phyloP scores from a whole-genome alignment of 2,888 invertebrate genomes.

The Lithophane semibrunnea region DNA sequence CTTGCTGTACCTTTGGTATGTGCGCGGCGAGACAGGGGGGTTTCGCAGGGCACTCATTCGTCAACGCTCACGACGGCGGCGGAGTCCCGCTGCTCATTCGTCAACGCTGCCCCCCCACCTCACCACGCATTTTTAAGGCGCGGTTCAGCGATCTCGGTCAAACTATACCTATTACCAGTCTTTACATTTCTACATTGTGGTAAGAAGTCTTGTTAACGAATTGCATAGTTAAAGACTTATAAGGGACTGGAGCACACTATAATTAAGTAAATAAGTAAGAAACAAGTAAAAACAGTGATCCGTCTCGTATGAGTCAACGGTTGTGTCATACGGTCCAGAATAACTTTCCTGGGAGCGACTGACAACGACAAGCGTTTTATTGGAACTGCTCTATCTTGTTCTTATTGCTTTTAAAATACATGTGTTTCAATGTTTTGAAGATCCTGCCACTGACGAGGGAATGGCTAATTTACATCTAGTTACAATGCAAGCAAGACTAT shows the following conservation, averaged over 20 bases:
- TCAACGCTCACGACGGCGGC: too few species aligned
- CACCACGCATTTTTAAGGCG: too few species aligned
- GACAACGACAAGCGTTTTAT: constrained; percentile 55
- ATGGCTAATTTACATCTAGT: not conserved
- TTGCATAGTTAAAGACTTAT: not conserved
- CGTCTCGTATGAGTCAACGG: constrained; percentile 72
- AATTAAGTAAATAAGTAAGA: constrained; percentile 38
- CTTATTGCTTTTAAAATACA: constrained; percentile 56
- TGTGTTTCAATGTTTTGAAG: constrained; percentile 50
- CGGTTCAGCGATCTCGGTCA: too few species aligned
- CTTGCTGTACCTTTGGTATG: too few species aligned
- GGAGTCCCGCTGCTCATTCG: too few species aligned
- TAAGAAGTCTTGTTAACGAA: not conserved
- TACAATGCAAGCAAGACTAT: not conserved
- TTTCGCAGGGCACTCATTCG: too few species aligned
- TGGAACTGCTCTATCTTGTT: constrained; percentile 25
- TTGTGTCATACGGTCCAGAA: constrained; percentile 77
- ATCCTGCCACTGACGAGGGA: constrained; percentile 17
- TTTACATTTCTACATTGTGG: not conserved
- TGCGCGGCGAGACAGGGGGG: too few species aligned
- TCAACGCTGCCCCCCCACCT: too few species aligned
- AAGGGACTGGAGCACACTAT: not conserved
- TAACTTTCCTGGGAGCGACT: constrained; percentile 69
- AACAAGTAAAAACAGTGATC: constrained; percentile 40
- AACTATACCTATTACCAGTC: too few species aligned